phyloP scores from a whole-genome alignment of 1,140 invertebrate species.

The Cyphomyrmex costatus region DNA sequence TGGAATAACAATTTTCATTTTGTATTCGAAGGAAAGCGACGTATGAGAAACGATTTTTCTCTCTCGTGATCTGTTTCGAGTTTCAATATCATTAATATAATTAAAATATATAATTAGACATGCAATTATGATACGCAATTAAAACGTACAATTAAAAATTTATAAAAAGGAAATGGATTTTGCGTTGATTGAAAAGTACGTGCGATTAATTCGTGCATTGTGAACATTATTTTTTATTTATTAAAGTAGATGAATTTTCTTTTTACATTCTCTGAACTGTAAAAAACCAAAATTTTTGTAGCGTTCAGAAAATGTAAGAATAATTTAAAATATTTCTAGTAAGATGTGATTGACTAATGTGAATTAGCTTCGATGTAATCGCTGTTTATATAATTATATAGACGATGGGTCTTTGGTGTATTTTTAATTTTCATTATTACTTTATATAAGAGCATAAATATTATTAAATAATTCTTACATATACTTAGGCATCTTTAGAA shows the following conservation, averaged over 20 bases:
- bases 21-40: slow-evolving; percentile 1
- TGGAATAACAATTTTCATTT: background rate
- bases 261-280: no score
- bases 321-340: no score
- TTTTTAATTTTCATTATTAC: no score
- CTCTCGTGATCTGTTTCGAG: background rate
- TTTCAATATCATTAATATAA: background rate
- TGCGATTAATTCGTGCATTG: background rate
- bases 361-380: background rate
- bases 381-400: background rate
- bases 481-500: no score
- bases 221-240: no score
- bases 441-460: no score
- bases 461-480: no score
- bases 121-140: background rate
- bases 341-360: no score
- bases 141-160: background rate
- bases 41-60: slow-evolving; percentile 17
- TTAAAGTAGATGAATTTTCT: no score
- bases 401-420: no score
- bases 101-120: slow-evolving; percentile 18
- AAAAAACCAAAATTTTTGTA: no score
- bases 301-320: no score
- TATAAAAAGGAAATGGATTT: background rate
- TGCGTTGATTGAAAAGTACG: background rate